Conservation (phyloP, 2,113 vertebrate genomes). For the Cervus canadensis region DNA sequence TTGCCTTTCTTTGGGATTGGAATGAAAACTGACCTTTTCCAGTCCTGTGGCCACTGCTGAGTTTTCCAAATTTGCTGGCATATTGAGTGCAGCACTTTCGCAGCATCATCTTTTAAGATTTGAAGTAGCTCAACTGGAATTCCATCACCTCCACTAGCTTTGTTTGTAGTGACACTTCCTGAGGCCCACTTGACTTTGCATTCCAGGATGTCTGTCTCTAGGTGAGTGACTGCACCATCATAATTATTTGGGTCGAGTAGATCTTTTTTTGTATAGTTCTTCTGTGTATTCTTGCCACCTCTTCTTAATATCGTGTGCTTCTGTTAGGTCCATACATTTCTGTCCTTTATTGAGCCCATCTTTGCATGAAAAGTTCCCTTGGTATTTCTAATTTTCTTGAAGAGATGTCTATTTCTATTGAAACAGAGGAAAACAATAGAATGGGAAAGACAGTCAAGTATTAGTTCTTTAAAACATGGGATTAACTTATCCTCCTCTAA, state of each 20-base stretch:
- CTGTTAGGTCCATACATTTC: background rate
- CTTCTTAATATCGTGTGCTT: background rate
- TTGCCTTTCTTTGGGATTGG: background rate
- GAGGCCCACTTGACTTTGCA: background rate
- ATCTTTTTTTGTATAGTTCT: background rate
- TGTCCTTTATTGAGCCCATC: background rate
- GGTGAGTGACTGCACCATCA: background rate
- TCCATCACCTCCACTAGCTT: background rate
- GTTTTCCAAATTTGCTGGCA: background rate
- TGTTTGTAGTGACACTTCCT: background rate
- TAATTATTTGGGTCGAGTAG: background rate
- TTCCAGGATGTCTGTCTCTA: background rate
- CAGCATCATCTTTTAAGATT: background rate
- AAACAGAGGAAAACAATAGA: background rate
- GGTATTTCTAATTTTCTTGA: background rate
- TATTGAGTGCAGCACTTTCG: background rate
- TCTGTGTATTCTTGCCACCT: background rate
- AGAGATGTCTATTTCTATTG: background rate
- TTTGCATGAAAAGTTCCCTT: background rate
- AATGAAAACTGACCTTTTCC: background rate
- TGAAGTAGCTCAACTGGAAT: background rate
- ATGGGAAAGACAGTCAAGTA: background rate
- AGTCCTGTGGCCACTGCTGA: background rate
- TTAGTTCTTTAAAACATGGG: background rate
- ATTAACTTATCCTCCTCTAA: conserved; percentile 7